Percentiles rank a stretch among this genome's conserved stretches.
Conservation (phyloP, 2,888 invertebrate genomes). For the Nephrotoma appendiculata region DNA sequence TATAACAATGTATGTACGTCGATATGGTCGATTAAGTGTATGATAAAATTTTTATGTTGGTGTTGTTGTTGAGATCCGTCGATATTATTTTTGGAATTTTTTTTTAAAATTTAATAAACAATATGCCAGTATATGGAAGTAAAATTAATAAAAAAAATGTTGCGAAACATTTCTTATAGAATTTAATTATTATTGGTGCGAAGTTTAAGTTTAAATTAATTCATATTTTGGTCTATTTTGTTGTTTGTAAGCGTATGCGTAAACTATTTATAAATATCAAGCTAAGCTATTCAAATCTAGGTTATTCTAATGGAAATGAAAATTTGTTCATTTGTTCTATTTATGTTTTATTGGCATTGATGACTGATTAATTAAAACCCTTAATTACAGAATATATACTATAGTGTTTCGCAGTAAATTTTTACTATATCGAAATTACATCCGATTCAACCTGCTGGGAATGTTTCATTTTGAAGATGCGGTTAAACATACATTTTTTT, state of each 20-base stretch:
- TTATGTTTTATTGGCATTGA: too few species aligned
- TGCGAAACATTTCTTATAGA: background rate
- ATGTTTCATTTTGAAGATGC: too few species aligned
- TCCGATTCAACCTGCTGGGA: too few species aligned
- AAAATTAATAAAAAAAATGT: background rate
- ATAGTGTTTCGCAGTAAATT: too few species aligned
- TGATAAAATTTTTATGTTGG: background rate
- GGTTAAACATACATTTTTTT: too few species aligned
- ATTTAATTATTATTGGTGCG: background rate
- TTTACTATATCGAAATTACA: too few species aligned
- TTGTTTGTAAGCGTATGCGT: background rate
- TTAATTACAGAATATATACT: too few species aligned
- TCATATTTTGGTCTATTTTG: background rate
- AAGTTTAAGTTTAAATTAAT: background rate
- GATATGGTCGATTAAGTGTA: background rate
- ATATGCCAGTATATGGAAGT: background rate
- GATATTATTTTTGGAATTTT: background rate
- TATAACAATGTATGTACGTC: background rate
- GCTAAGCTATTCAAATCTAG: background rate
- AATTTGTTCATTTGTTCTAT: background rate
- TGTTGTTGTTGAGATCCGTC: background rate
- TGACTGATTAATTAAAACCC: too few species aligned
- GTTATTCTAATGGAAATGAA: background rate
- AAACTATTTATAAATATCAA: too few species aligned
- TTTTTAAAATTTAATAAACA: background rate